These are phyloP conservation scores for Acleris holmiana DNA, from an alignment of 2,888 invertebrate species.

Conservation along the genomic window DNA sequence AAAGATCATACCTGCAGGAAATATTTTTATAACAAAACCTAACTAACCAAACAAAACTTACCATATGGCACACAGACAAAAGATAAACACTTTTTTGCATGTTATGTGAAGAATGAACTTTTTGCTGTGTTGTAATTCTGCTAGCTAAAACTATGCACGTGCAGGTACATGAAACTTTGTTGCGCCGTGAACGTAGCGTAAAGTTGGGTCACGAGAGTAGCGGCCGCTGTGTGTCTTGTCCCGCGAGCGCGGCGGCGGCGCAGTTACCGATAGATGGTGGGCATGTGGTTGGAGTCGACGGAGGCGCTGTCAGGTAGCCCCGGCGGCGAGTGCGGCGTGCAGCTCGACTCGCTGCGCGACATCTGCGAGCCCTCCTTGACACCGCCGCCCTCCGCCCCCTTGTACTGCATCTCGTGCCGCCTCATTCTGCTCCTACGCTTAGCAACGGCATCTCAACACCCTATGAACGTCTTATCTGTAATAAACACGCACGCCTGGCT, in stretches of 20 bases:
- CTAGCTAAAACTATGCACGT: background rate
- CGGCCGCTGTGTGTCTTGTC: constrained; percentile 60
- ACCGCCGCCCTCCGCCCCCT: constrained; percentile 63
- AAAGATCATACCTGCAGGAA: too few species aligned
- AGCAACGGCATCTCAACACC: constrained; percentile 76
- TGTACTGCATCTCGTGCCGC: constrained; percentile 74
- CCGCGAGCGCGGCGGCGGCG: constrained; percentile 47
- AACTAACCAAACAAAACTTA: too few species aligned
- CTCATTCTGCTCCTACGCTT: constrained; percentile 78
- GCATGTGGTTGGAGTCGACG: constrained; percentile 93
- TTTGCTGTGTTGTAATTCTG: too few species aligned
- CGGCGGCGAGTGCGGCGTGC: constrained; percentile 78
- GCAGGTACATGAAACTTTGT: background rate
- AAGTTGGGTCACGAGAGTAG: constrained; percentile 20
- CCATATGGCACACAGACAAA: too few species aligned
- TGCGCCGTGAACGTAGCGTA: constrained; percentile 32
- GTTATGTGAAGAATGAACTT: too few species aligned
- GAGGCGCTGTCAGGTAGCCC: constrained; percentile 89
- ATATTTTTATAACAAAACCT: too few species aligned
- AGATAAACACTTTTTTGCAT: too few species aligned
- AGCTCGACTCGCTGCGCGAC: constrained; percentile 90
- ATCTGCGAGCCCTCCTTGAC: constrained; percentile 81
- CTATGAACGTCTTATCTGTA: constrained; percentile 76
- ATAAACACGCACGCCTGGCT: constrained; percentile 63
- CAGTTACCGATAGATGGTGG: constrained; percentile 94